Evolutionary conservation across 2,113 vertebrate genomes (phyloP).

Genomic region (Nasalis larvatus): DNA sequence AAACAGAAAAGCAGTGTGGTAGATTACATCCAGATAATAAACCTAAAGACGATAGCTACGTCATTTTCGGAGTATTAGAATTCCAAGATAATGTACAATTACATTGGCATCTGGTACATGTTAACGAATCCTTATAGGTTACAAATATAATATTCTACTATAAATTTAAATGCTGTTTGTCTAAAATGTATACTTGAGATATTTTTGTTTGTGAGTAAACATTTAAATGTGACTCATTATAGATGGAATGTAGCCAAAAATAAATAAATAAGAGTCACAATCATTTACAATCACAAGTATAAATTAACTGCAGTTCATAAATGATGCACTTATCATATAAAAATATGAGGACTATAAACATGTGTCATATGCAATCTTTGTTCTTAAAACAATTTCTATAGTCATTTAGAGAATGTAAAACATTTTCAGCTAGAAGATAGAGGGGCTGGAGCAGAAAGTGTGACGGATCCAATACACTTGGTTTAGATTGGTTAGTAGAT

Average conservation of each 20-base stretch:
- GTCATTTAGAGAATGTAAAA: neutral
- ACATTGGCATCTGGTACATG: neutral
- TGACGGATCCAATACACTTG: fast-evolving
- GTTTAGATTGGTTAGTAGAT: neutral
- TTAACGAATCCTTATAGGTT: slow-evolving; percentile 21
- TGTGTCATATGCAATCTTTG: neutral
- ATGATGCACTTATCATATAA: neutral
- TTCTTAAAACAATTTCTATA: neutral
- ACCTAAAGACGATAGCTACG: neutral
- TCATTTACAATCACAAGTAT: slow-evolving; percentile 23
- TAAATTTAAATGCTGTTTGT: slow-evolving; percentile 32
- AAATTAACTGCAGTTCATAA: neutral
- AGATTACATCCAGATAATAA: slow-evolving; percentile 36
- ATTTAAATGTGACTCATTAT: slow-evolving; percentile 14
- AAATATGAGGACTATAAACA: neutral
- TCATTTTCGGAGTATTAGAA: slow-evolving; percentile 9
- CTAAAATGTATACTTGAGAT: neutral
- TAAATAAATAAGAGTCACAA: neutral
- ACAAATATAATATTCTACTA: neutral
- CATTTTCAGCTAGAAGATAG: neutral
- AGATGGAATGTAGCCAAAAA: neutral
- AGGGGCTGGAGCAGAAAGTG: neutral
- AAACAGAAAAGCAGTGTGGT: slow-evolving; percentile 29
- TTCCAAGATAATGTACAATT: neutral
- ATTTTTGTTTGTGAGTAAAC: slow-evolving; percentile 24